These are phyloP conservation scores for Germaria angustata DNA, from an alignment of 2,888 invertebrate genomes.

Conservation along the genomic window DNA sequence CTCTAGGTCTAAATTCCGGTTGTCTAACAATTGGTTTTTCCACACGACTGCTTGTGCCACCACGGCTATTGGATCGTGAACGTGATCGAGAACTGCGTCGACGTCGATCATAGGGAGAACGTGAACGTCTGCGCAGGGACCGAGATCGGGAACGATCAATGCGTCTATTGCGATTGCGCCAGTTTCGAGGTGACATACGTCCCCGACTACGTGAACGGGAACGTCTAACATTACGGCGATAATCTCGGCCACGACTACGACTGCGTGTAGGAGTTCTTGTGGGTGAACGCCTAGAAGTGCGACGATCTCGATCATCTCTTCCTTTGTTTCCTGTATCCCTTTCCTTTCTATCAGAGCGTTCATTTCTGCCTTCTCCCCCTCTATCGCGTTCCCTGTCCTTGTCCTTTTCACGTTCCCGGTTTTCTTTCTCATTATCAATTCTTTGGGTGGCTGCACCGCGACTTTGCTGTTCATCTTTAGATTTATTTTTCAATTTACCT, in stretches of 20 bases:
- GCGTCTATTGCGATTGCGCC: slow-evolving; percentile 69
- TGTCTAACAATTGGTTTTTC: slow-evolving; percentile 78
- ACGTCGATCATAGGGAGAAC: slow-evolving; percentile 70
- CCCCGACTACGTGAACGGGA: slow-evolving; percentile 48
- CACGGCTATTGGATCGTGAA: slow-evolving; percentile 71
- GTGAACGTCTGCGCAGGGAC: slow-evolving; percentile 71
- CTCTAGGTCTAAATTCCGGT: slow-evolving; percentile 78
- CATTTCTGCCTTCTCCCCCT: slow-evolving; percentile 45
- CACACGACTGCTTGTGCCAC: slow-evolving; percentile 68
- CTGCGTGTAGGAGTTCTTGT: slow-evolving; percentile 72
- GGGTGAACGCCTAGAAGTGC: slow-evolving; percentile 70
- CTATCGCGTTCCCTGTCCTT: slow-evolving; percentile 47
- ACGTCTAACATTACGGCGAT: slow-evolving; percentile 61
- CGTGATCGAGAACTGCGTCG: slow-evolving; percentile 71
- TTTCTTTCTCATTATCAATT: slow-evolving; percentile 70
- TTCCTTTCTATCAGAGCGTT: slow-evolving; percentile 40
- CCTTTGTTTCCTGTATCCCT: slow-evolving; percentile 3
- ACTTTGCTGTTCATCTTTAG: slow-evolving; percentile 70
- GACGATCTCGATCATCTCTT: slow-evolving; percentile 67
- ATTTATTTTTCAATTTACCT: slow-evolving; percentile 77
- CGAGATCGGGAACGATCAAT: slow-evolving; percentile 63
- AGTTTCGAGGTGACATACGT: slow-evolving; percentile 68
- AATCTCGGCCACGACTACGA: slow-evolving; percentile 70
- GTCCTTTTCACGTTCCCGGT: slow-evolving; percentile 62
- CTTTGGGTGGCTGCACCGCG: slow-evolving; percentile 33